Evolutionary conservation across 2,797 vertebrate genomes (phyloP).

Genomic region (Molothrus ater): DNA sequence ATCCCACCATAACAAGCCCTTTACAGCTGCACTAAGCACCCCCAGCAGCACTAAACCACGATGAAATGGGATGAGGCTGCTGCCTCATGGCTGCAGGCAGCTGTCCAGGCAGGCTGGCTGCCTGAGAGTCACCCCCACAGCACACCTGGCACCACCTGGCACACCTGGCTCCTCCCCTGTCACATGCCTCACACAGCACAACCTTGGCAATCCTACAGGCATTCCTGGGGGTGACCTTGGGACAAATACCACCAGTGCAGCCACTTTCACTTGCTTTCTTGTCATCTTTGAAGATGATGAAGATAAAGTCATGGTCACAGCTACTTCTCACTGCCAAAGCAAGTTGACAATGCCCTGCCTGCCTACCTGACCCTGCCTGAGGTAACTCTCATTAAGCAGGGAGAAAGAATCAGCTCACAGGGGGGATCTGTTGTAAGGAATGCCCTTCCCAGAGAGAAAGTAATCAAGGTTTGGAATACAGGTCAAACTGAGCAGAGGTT

Average conservation of each 20-base stretch:
- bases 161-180: background rate
- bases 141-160: background rate
- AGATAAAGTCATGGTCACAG: background rate
- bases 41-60: background rate
- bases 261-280: background rate
- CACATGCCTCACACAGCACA: accelerated
- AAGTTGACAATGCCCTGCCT: background rate
- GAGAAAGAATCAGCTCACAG: background rate
- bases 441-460: background rate
- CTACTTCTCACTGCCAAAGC: background rate
- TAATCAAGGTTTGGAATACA: background rate
- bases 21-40: background rate
- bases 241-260: background rate
- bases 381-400: background rate
- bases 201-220: background rate
- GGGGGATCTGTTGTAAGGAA: background rate
- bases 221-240: background rate
- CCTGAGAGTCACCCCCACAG: background rate
- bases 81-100: background rate
- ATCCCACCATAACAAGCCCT: background rate
- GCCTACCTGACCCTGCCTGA: background rate
- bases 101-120: background rate
- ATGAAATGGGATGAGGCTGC: accelerated
- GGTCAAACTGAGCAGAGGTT: accelerated
- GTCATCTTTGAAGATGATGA: background rate